Evolutionary conservation across 2,797 vertebrate genomes (phyloP).

Genomic region (Coregonus ussuriensis): DNA sequence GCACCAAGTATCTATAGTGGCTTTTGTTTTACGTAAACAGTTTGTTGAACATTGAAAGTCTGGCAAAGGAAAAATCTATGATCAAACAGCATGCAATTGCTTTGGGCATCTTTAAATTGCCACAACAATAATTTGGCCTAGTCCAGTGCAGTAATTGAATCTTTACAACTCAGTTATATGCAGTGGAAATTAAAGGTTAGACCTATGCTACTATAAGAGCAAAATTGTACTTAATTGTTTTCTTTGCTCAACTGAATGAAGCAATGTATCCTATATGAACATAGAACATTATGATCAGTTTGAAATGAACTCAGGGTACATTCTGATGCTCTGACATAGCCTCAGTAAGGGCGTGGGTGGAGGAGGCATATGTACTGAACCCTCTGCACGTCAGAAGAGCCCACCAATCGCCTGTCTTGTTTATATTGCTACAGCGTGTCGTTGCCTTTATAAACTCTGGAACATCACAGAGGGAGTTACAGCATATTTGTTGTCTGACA

Average conservation of each 20-base stretch:
- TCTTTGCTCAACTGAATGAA: background rate
- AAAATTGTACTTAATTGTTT: background rate
- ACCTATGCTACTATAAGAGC: background rate
- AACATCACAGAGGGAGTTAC: background rate
- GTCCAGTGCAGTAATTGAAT: background rate
- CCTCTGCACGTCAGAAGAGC: conserved; percentile 12
- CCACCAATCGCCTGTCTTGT: conserved; percentile 66
- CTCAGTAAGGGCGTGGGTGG: background rate
- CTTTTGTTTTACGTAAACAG: background rate
- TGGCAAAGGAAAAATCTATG: conserved; percentile 9
- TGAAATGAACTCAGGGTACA: background rate
- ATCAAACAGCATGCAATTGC: background rate
- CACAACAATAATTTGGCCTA: no score
- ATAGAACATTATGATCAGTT: background rate
- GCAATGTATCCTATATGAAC: background rate
- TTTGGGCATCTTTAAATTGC: background rate
- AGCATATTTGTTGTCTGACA: conserved; percentile 5
- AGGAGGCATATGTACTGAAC: background rate
- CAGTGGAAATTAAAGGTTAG: background rate
- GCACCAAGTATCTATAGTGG: background rate
- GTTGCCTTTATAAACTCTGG: conserved; percentile 60
- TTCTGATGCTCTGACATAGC: background rate
- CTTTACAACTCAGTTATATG: background rate
- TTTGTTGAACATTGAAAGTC: background rate
- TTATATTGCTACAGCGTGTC: conserved; percentile 52